These are phyloP conservation scores for Meandrina meandrites DNA, from an alignment of 92 coral and sea anemone genomes.

Conservation along the genomic window DNA sequence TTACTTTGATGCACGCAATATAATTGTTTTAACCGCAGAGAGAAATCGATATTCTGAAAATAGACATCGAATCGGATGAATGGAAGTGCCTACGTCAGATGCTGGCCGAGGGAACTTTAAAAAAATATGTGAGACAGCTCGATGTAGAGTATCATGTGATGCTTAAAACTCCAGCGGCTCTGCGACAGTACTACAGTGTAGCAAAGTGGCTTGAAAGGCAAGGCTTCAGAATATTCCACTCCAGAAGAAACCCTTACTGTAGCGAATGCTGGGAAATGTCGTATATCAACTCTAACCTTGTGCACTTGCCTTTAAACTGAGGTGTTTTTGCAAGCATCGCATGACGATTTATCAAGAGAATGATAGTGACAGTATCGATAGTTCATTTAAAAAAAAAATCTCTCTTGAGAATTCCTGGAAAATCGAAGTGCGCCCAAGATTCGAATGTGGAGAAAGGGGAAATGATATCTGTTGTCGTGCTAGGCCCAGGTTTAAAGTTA, in stretches of 20 bases:
- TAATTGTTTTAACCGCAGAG: slow-evolving; percentile 35
- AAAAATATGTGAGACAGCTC: slow-evolving; percentile 73
- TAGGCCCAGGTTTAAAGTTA: no score
- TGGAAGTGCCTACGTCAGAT: slow-evolving; percentile 91
- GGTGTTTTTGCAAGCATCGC: not conserved
- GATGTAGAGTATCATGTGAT: slow-evolving; percentile 76
- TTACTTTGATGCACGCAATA: not conserved
- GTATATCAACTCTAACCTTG: slow-evolving; percentile 74
- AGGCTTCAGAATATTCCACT: slow-evolving; percentile 72
- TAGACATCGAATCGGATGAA: slow-evolving; percentile 92
- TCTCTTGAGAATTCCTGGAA: no score
- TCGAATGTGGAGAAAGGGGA: no score
- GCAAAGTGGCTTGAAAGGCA: slow-evolving; percentile 84
- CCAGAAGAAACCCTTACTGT: slow-evolving; percentile 81
- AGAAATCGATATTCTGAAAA: slow-evolving; percentile 79
- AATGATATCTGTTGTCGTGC: no score
- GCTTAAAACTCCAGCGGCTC: slow-evolving; percentile 29
- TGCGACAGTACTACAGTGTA: slow-evolving; percentile 74
- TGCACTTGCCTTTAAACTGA: slow-evolving; percentile 50
- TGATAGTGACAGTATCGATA: no score
- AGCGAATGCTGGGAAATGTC: slow-evolving; percentile 82
- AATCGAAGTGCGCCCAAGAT: no score
- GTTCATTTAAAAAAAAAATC: no score
- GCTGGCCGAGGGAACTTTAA: slow-evolving; percentile 80
- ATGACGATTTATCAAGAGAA: no score